Base-by-base conservation (phyloP, 2,888 invertebrate genomes). In the Cryptus armator region DNA sequence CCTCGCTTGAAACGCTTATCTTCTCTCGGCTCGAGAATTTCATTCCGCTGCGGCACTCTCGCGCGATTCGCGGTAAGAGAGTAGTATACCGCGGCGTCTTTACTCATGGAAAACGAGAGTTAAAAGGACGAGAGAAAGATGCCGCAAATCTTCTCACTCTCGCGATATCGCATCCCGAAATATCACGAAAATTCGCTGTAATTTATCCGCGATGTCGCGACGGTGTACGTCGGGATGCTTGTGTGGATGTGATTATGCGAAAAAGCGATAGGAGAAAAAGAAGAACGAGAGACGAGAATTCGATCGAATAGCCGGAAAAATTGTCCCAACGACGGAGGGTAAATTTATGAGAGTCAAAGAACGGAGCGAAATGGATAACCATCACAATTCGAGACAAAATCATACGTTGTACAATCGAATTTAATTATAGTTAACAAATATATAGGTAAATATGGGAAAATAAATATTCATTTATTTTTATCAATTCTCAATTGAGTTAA, bases 181-280 rank as follows among this genome's bases (percentile, higher is more conserved):
- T 80, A 62, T 72, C 76, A 68, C 64, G 83, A 83, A 79, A 77
- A 78, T 77, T 80, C 59, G 86, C 64, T 82, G 86, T 81, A 85
- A 86, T 87, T 88, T 87, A 86, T 87, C 85, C 84, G 51, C 62
- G 78, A 79, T 56, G 77, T 43, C 77, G 19, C 71, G 56, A 48
- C 48, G 19, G 46, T 62, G 4, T 56, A 46, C 74, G 76, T n/a
- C 37, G 59, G 16, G 48, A 48, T 24, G 3, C 29, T 4, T 32
- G 46, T 43, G 37, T 29, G 32, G 9, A 24, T 71, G 70, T 62
- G 66, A 29, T 19, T 24, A 48, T 44, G 67, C 29, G 62, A 59
- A 48, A 66, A 59, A 66, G 59, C 56, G 83, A 68, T 68, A 48
- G 59, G 24, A 83, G 62, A 72, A 24, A 64, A 80, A 29, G 64